Evolutionary conservation across 2,888 invertebrate species (phyloP), one percentile per base, ranked within the genome.

Genomic region (Lathronympha strigana): DNA sequence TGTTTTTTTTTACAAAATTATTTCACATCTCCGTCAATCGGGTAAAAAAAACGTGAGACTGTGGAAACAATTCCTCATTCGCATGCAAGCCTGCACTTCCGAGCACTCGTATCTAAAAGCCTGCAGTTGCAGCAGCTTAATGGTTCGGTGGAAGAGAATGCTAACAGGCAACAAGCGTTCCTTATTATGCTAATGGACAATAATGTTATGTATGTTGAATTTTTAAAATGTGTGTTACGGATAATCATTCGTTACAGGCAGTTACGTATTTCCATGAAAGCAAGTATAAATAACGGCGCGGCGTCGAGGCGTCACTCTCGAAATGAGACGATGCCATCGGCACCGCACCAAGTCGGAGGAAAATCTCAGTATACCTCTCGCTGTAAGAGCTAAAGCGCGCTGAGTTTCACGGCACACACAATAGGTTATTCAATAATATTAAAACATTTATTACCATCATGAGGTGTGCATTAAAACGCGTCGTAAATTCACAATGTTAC

Each of bases 51-150:
- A 28, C 33, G 40, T 38, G 25, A 47, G 11, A 28, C 4, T 28
- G 4, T 49, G 66, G 54, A 54, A 28, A 60, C 61, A 36, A 21
- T 23, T 4, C 13, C 54, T 66, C 61, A 66, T 66, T 54, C 38
- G 47, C 23, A 66, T 66, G 66, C 60, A 66, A 61, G 66, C 31
- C 64, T 49, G 60, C 61, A 61, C 66, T 64, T 64, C 36, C 19
- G 31, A 58, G 51, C 47, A 51, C 40, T 33, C 63, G 31, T 36
- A 60, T 60, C 51, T 31, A 33, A 66, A 38, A 63, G 53, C 28
- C 28, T 36, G 64, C 53, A 66, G 47, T 60, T 47, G 63, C 36
- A 58, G 54, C 61, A 31, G 47, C 49, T 23, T 66, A 66, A 54
- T 66, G 60, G 50, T 47, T 40, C 28, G 3, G 36, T 66, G 60